Evolutionary conservation across 2,888 invertebrate species (phyloP).

Genomic region (Scaptomyza cyrtandrae): DNA sequence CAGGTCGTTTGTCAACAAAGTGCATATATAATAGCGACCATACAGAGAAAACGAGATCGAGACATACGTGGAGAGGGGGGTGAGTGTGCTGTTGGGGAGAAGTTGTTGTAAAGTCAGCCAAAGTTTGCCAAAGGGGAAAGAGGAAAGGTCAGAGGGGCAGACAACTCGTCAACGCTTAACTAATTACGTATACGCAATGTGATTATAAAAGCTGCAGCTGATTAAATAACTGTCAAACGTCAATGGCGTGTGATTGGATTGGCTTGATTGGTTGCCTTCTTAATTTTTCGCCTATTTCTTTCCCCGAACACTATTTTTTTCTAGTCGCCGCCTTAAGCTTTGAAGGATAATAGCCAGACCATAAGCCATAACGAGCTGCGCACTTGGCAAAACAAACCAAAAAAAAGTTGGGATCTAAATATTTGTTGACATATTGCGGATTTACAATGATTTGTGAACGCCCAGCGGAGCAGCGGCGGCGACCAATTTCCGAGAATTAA

Average conservation of each 20-base stretch:
- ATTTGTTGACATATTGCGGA: slow-evolving; percentile 80
- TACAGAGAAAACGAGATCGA: slow-evolving; percentile 3
- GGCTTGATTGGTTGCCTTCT: slow-evolving; percentile 8
- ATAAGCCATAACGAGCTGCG: slow-evolving; percentile 70
- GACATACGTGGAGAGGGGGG: neutral
- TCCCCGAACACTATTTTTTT: slow-evolving; percentile 1
- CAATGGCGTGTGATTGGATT: slow-evolving; percentile 18
- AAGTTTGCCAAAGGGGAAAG: neutral
- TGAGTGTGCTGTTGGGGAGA: neutral
- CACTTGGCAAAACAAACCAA: slow-evolving; percentile 33
- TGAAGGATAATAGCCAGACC: slow-evolving; percentile 42
- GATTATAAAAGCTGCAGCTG: slow-evolving; percentile 67
- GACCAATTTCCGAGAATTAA: slow-evolving; percentile 72
- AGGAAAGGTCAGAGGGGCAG: neutral
- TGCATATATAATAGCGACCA: slow-evolving; percentile 58
- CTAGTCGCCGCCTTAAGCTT: neutral
- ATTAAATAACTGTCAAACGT: slow-evolving; percentile 52
- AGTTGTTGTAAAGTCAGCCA: neutral
- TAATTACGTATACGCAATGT: slow-evolving; percentile 73
- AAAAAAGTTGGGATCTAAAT: slow-evolving; percentile 49
- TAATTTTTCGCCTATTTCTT: neutral
- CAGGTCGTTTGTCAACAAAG: slow-evolving; percentile 78
- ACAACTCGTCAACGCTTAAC: slow-evolving; percentile 50
- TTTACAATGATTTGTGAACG: slow-evolving; percentile 78
- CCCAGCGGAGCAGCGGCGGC: slow-evolving; percentile 4